Percentiles rank a stretch among this genome's conserved stretches.
Conservation (phyloP, 1,140 invertebrate genomes). For the Streblospio benedicti region DNA sequence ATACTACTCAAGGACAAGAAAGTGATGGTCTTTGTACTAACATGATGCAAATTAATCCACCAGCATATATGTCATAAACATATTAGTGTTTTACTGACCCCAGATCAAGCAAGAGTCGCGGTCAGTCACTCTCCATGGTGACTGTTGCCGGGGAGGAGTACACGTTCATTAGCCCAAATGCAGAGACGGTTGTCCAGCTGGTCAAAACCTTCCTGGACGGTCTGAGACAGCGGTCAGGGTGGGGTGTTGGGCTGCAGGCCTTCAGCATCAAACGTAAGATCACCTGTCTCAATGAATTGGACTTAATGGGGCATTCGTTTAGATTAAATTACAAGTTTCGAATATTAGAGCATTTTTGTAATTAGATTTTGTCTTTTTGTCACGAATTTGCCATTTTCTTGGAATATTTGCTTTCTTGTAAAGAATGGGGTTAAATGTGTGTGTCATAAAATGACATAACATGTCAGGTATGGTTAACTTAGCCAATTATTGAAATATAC, state of each 20-base stretch:
- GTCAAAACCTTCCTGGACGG: constrained; percentile 26
- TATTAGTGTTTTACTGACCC: too few relatives aligned
- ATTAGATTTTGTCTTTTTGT: background rate
- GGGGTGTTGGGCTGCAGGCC: constrained; percentile 26
- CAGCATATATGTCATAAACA: too few relatives aligned
- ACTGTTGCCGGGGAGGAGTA: constrained; percentile 29
- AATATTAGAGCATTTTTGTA: background rate
- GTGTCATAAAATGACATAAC: constrained; percentile 22
- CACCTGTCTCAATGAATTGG: background rate
- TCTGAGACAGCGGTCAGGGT: constrained; percentile 23
- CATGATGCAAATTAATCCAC: too few relatives aligned
- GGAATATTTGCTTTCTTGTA: background rate
- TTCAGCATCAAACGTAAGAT: constrained; percentile 24
- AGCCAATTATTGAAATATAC: too few relatives aligned
- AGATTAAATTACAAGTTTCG: background rate
- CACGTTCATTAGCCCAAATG: constrained; percentile 20
- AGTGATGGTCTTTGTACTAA: too few relatives aligned
- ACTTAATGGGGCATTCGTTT: background rate
- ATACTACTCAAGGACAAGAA: too few relatives aligned
- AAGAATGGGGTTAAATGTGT: constrained; percentile 16
- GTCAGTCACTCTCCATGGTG: constrained; percentile 23
- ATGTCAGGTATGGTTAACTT: too few relatives aligned
- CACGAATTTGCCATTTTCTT: background rate
- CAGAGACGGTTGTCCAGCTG: constrained; percentile 25
- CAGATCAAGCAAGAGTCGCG: constrained; percentile 10